Evolutionary conservation across 2,888 invertebrate species (phyloP), one percentile per base, ranked within the genome.

Genomic region (Scaptomyza caliginosa): DNA sequence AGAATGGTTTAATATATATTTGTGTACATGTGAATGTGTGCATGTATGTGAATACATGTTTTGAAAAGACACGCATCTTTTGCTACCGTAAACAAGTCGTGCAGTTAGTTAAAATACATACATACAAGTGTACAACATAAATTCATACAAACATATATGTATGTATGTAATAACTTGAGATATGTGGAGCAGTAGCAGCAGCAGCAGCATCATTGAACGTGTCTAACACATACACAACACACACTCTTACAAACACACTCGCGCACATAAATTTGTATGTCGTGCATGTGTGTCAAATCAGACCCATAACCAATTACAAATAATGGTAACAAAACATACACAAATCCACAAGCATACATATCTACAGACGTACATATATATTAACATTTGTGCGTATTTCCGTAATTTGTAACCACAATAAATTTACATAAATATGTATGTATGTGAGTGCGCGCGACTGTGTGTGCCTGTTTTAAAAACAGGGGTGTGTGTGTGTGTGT

Each of bases 1-100:
- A 67, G 66, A 66, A 70, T 59, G 65, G 50, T 48, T 66, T 38
- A 23, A 40, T 30, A 39, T 54, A 42, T 24, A 38, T n/a, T n/a
- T n/a, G n/a, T 28, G 34, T 50, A 23, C 16, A 36, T 64, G 19
- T 21, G 42, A 17, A 34, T 11, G 23, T 60, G 11, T 16, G 42
- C 30, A 16, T 49, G 28, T 55, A 11, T 50, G 23, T 50, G 30
- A 46, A 16, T 58, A 40, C 43, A 30, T 54, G 30, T 45, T 39
- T 51, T 51, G 54, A 54, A 16, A 30, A 23, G 52, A 60, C 60
- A 66, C 67, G 67, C 67, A 67, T 67, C 66, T 66, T 50, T 60
- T 59, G 48, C 36, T 67, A 52, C 51, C 49, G 67, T 67, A 67
- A 67, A 67, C 67, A 67, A 62, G 67, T 60, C 67, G 67, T 60